Percentiles rank a stretch among this genome's conserved stretches.
Evolutionary conservation across 2,888 invertebrate genomes (phyloP).

Genomic region (Halictus quadricinctus): DNA sequence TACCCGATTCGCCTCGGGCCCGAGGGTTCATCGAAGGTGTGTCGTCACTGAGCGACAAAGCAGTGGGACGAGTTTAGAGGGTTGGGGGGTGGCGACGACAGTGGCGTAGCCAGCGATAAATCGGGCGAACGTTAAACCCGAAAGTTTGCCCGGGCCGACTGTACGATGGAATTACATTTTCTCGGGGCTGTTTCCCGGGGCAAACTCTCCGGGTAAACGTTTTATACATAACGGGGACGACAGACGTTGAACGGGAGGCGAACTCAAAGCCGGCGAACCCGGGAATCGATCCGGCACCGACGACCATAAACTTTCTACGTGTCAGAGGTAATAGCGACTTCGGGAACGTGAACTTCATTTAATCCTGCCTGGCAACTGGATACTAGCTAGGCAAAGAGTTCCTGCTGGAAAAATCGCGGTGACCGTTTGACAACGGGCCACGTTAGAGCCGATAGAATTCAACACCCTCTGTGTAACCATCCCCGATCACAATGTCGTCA

Average conservation of each 20-base stretch:
- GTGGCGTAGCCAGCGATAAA: slow-evolving; percentile 37
- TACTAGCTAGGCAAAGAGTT: background rate
- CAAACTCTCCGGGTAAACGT: slow-evolving; percentile 44
- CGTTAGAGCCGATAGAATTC: background rate
- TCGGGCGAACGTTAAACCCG: slow-evolving; percentile 49
- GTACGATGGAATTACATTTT: slow-evolving; percentile 55
- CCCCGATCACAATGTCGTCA: background rate
- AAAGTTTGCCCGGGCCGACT: slow-evolving; percentile 42
- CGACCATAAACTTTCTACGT: slow-evolving; percentile 58
- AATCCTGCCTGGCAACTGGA: slow-evolving; percentile 37
- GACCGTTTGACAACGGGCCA: background rate
- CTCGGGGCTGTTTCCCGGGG: slow-evolving; percentile 44
- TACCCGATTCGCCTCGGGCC: background rate
- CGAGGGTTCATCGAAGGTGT: slow-evolving; percentile 9
- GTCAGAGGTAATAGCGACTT: slow-evolving; percentile 55
- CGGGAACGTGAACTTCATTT: slow-evolving; percentile 47
- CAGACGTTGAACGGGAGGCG: slow-evolving; percentile 34
- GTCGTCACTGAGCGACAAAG: slow-evolving; percentile 8
- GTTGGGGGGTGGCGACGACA: background rate
- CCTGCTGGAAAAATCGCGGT: background rate
- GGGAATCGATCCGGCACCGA: slow-evolving; percentile 44
- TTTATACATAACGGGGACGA: slow-evolving; percentile 55
- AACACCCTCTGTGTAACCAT: background rate
- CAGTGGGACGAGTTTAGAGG: background rate
- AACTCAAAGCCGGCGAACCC: slow-evolving; percentile 24